Conservation (phyloP, 2,113 vertebrate species). For the Sciurus niger region DNA sequence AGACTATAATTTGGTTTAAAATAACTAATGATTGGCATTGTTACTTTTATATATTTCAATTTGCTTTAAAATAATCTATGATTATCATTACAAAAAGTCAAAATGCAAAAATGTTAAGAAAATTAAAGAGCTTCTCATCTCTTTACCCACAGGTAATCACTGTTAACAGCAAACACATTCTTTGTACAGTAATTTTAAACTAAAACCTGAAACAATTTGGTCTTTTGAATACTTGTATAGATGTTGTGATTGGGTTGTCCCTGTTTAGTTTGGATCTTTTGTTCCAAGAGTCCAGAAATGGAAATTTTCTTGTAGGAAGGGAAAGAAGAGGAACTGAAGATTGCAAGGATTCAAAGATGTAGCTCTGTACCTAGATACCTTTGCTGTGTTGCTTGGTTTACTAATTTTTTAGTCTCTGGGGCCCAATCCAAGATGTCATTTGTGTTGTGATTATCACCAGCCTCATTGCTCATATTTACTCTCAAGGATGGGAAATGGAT, state of each 20-base stretch:
- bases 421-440: neutral
- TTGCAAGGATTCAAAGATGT: neutral
- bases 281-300: neutral
- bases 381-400: neutral
- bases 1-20: conserved; percentile 58
- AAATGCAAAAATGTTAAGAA: conserved; percentile 42
- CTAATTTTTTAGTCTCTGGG: conserved; percentile 19
- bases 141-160: conserved; percentile 3
- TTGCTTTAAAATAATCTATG: conserved; percentile 25
- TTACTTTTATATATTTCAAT: conserved; percentile 2
- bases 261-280: conserved; percentile 61
- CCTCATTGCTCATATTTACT: neutral
- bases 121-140: neutral
- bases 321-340: conserved; percentile 23
- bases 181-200: conserved; percentile 24
- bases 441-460: neutral
- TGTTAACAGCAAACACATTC: neutral
- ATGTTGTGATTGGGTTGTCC: neutral
- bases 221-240: conserved; percentile 43
- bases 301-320: conserved; percentile 32
- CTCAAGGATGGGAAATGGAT: neutral
- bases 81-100: conserved; percentile 45
- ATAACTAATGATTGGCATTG: conserved; percentile 8
- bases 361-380: neutral
- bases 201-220: neutral